These are phyloP conservation scores for Campoletis raptor DNA, from an alignment of 2,888 invertebrate species.

Conservation along the genomic window DNA sequence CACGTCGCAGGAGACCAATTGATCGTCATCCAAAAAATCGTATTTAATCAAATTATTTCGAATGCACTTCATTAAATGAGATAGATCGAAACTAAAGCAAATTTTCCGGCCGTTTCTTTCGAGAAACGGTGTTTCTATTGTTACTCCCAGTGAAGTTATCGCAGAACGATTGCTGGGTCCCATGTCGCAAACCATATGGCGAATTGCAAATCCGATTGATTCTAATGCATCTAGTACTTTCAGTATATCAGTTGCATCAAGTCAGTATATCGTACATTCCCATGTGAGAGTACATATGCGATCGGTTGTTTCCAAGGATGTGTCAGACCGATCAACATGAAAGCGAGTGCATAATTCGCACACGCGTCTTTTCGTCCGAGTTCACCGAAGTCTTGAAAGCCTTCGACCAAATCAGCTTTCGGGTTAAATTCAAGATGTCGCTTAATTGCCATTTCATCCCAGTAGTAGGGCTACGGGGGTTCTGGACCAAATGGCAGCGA, in stretches of 20 bases:
- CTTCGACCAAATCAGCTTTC: conserved; percentile 70
- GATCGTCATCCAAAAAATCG: conserved; percentile 59
- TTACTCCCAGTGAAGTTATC: conserved; percentile 64
- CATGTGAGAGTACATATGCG: conserved; percentile 69
- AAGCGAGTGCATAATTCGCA: conserved; percentile 70
- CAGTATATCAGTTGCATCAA: conserved; percentile 22
- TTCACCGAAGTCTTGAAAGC: conserved; percentile 71
- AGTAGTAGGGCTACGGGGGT: too few species aligned
- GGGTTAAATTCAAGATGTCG: conserved; percentile 69
- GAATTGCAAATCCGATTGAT: conserved; percentile 64
- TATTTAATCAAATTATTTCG: conserved; percentile 69
- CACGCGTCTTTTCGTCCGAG: conserved; percentile 60
- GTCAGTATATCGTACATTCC: conserved; percentile 58
- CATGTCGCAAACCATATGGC: conserved; percentile 71
- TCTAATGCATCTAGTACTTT: conserved; percentile 62
- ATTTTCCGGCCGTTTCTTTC: conserved; percentile 61
- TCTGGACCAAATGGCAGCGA: too few species aligned
- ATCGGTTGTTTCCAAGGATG: conserved; percentile 73
- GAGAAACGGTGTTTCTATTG: conserved; percentile 66
- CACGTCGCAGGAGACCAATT: conserved; percentile 61
- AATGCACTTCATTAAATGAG: conserved; percentile 70
- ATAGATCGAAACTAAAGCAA: conserved; percentile 68
- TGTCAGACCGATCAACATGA: conserved; percentile 71
- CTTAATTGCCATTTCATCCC: conserved; percentile 74
- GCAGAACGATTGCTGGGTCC: conserved; percentile 68